A percentile compares a stretch with the other conserved stretches of the same genome.
Evolutionary conservation across 2,113 vertebrate species (phyloP).

Genomic region (Charina bottae): DNA sequence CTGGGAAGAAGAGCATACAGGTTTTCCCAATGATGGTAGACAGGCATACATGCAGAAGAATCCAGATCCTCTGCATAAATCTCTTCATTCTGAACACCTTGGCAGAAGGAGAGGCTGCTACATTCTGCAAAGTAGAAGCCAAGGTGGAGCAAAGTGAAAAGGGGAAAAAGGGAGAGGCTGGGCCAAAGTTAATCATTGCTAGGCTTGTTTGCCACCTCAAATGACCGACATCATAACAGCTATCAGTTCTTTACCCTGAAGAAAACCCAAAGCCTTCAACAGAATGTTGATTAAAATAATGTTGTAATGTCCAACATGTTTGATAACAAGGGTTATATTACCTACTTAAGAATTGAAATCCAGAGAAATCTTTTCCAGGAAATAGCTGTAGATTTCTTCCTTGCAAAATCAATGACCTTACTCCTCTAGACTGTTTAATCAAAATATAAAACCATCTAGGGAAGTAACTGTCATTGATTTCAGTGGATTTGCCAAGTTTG

Average conservation of each 20-base stretch:
- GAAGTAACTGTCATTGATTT: not conserved
- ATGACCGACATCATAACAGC: not conserved
- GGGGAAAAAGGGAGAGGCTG: not conserved
- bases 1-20: conserved; percentile 76
- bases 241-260: not conserved
- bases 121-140: rapidly evolving
- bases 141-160: conserved; percentile 53
- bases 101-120: not conserved
- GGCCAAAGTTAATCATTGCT: conserved; percentile 5
- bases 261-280: not conserved
- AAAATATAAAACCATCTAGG: not conserved
- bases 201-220: not conserved
- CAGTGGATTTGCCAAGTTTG: not conserved
- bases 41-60: conserved; percentile 63
- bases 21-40: conserved; percentile 63
- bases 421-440: not conserved
- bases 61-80: conserved; percentile 58
- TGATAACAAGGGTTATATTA: not conserved
- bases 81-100: not conserved
- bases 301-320: not conserved
- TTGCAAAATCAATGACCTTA: not conserved
- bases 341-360: not conserved
- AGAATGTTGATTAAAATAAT: not conserved
- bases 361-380: not conserved
- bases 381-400: not conserved